Base-by-base conservation (phyloP, 2,113 vertebrate genomes). In the Motacilla tschutschensis region DNA sequence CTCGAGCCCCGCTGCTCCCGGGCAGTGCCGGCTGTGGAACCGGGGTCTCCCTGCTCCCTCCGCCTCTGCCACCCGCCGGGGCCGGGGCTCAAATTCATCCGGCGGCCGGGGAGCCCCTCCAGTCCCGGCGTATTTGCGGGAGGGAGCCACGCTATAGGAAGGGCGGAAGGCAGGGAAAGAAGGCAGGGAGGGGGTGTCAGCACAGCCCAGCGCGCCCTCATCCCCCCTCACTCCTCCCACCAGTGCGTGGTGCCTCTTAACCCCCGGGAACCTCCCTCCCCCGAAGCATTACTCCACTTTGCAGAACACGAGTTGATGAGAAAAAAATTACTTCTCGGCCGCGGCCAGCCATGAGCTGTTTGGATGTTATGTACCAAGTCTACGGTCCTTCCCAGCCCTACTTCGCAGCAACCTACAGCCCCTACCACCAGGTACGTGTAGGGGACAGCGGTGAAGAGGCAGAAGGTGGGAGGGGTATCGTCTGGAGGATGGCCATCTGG, bases 321-420 rank as follows among this genome's bases (percentile, higher is more conserved):
- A 35, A 72, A 87, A 47, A 62, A 75, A 46, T 10, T 57, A n/a
- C 93, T 95, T 83, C 38, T 59, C 82, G 71, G 90, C 91, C 31
- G 84, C 73, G 91, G 93, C 84, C 93, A 98, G 99, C 98, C 98
- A 99, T 99, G 99, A 99, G 99, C 98, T 99, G 99, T 97, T 81
- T 99, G 98, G 98, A 99, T 99, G 99, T 99, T 95, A 98, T 99
- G 98, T 99, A 99, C 98, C 98, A 98, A 96, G 98, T 99, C 80
- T 99, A 99, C 82, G 98, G 98, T 95, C 97, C 98, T 82, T 97
- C 98, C 62, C 99, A 99, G 96, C 97, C 98, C 70, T 99, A 98
- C 93, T 98, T 99, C 75, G 93, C 98, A 72, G 96, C 98, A 89
- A 96, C 98, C 57, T 99, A 98, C 95, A 97, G 97, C 79, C 98